phyloP scores from a whole-genome alignment of 2,888 invertebrate species.

The Aphidoletes aphidimyza region DNA sequence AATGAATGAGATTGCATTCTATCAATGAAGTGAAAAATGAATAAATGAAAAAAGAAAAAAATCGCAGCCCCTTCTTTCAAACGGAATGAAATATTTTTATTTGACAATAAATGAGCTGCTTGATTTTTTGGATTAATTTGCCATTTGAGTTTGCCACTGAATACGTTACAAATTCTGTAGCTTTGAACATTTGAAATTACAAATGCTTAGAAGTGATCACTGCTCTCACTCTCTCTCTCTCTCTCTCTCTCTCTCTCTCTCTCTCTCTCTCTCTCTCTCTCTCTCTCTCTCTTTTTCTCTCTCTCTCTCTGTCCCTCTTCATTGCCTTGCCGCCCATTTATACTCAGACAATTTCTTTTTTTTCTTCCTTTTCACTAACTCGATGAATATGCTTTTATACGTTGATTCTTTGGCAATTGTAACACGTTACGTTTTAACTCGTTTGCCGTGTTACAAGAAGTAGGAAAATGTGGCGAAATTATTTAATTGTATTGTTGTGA shows the following conservation, averaged over 20 bases:
- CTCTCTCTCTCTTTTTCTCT: not conserved
- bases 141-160: conserved; percentile 30
- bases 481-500: conserved; percentile 46
- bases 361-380: not conserved
- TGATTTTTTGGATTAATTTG: conserved; percentile 48
- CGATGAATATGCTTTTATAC: not conserved
- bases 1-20: conserved; percentile 27
- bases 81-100: conserved; percentile 46
- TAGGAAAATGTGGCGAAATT: not conserved
- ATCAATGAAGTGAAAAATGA: conserved; percentile 32
- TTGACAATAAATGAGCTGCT: conserved; percentile 51
- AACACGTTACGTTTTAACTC: not conserved
- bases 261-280: not conserved
- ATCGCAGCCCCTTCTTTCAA: not conserved
- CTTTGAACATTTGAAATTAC: conserved; percentile 2
- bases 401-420: conserved; percentile 1
- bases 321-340: too few relatives aligned
- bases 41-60: not conserved
- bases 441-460: not conserved
- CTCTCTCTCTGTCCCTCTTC: not conserved
- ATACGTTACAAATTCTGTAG: not conserved
- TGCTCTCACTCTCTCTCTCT: not conserved
- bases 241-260: not conserved
- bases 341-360: too few relatives aligned
- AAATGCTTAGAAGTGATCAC: conserved; percentile 30